phyloP scores from a whole-genome alignment of 2,797 vertebrate species.

The Aplochiton taeniatus region DNA sequence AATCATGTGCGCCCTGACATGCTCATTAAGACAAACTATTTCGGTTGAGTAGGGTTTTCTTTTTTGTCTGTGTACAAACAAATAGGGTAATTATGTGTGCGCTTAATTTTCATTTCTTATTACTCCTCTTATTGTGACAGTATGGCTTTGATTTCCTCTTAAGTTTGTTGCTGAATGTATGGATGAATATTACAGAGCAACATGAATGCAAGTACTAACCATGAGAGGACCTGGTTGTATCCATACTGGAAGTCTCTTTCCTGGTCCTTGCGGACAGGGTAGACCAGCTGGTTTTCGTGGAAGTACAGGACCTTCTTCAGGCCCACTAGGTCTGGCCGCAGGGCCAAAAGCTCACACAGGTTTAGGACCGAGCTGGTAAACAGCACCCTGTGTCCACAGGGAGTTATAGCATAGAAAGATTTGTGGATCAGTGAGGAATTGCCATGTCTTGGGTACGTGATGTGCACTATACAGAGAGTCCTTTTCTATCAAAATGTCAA shows the following conservation, averaged over 20 bases:
- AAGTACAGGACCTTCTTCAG: constrained; percentile 96
- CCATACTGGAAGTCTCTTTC: constrained; percentile 95
- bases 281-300: constrained; percentile 96
- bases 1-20: constrained; percentile 33
- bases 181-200: constrained; percentile 12
- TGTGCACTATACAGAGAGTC: constrained; percentile 60
- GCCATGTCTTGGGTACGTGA: no score
- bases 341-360: constrained; percentile 89
- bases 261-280: constrained; percentile 84
- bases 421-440: constrained; percentile 28
- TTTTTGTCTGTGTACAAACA: constrained; percentile 20
- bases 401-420: constrained; percentile 44
- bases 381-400: constrained; percentile 76
- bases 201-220: constrained; percentile 69
- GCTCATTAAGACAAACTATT: constrained; percentile 37
- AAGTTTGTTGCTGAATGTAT: neutral
- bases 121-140: constrained; percentile 15
- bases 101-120: constrained; percentile 22
- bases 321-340: constrained; percentile 88
- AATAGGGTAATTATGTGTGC: constrained; percentile 22
- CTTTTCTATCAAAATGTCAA: constrained; percentile 24
- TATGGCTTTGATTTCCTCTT: constrained; percentile 14
- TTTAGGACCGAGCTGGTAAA: constrained; percentile 95
- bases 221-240: constrained; percentile 97
- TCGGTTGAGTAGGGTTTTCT: constrained; percentile 20